Evolutionary conservation across 2,888 invertebrate species (phyloP), one percentile per base, ranked within the genome.

Genomic region (Dione vanillae): DNA sequence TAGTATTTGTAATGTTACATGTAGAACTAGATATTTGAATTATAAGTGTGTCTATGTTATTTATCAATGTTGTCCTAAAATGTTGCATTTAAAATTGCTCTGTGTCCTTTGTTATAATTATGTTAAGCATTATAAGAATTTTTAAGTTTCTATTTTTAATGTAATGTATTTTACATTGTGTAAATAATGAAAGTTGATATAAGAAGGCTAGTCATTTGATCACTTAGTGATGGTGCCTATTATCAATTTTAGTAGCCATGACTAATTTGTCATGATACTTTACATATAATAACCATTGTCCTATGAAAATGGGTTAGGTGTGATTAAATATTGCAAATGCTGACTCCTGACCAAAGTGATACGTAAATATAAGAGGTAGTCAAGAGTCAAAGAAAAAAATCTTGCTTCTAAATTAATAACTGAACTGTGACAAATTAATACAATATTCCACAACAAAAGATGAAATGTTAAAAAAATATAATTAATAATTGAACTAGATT

Each of bases 221-320:
- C 67, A 72, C 56, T 56, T 69, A 71, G 71, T 74, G 59, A 68
- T 66, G 61, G 61, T 67, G 70, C 61, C 70, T 67, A 65, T 49
- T 65, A 64, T 54, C 45, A 58, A 37, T 67, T 67, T 67, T 67
- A 68, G 40, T n/a, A 37, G 47, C 47, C 47, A 51, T 64, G 40
- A 45, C 40, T 14, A 56, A 51, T 67, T 62, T 66, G 45, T 40
- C 52, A 58, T 58, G 41, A 71, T 65, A 75, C 70, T 77, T 77
- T 70, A 74, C 77, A 77, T 70, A 76, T 74, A 77, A 78, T 78
- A 69, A 58, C 75, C 73, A 78, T 78, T 78, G 78, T 78, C 66
- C 65, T 69, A 74, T 66, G 19, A 69, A 66, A 45, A 45, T 45
- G n/a, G 45, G 27, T 45, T 43, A 27, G 45, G 45, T 27, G n/a